A percentile compares a stretch with the other conserved stretches of the same genome.
These are phyloP conservation scores for Turritopsis rubra DNA, from an alignment of 30 jellyfish, hydroid and myxozoan species.

Conservation along the genomic window DNA sequence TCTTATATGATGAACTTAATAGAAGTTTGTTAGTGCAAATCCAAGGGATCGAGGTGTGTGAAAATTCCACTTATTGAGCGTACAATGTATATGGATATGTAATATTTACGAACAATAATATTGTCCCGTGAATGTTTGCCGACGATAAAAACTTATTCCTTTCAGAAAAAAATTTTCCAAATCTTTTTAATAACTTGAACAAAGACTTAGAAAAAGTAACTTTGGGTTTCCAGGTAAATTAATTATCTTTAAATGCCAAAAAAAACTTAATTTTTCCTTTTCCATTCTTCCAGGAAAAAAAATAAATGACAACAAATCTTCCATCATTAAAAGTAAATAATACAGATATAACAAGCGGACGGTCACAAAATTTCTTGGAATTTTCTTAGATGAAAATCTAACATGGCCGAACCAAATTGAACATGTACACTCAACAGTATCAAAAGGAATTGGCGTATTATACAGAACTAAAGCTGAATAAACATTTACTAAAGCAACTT, in stretches of 20 bases:
- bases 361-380: neutral
- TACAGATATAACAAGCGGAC: neutral
- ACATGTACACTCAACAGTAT: neutral
- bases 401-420: neutral
- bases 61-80: too few species aligned
- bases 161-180: neutral
- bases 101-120: too few species aligned
- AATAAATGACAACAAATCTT: too few species aligned
- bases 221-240: neutral
- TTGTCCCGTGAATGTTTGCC: neutral
- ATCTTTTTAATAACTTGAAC: neutral
- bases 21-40: too few species aligned
- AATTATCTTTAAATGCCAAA: neutral
- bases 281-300: neutral
- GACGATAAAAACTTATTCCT: neutral
- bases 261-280: too few species aligned
- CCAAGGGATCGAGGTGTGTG: too few species aligned
- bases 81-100: too few species aligned
- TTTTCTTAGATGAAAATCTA: neutral
- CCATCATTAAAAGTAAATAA: too few species aligned
- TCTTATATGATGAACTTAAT: too few species aligned
- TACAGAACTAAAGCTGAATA: neutral
- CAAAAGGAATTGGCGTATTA: neutral
- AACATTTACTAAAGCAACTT: too few species aligned
- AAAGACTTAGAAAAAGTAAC: neutral